Percentiles rank a stretch among this genome's conserved stretches.
phyloP scores from a whole-genome alignment of 2,113 vertebrate species.

The Girardinichthys multiradiatus region DNA sequence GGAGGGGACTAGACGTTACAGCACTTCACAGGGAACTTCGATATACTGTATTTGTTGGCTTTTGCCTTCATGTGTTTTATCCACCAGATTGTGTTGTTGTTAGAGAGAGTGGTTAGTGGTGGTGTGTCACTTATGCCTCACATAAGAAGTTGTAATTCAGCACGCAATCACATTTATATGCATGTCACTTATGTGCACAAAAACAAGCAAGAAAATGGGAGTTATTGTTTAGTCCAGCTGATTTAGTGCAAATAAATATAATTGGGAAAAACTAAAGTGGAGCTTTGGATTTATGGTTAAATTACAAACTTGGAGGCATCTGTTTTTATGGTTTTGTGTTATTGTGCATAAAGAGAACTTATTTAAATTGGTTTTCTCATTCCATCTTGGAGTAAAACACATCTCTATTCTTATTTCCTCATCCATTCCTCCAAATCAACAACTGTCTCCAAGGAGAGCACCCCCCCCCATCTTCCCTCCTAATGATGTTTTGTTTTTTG shows the following conservation, averaged over 20 bases:
- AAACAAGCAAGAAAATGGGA: slow-evolving; percentile 39
- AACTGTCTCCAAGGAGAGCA: slow-evolving; percentile 44
- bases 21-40: slow-evolving; percentile 65
- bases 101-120: slow-evolving; percentile 51
- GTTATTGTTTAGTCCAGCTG: slow-evolving; percentile 42
- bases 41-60: slow-evolving; percentile 58
- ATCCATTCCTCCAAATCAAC: slow-evolving; percentile 57
- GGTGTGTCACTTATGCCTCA: slow-evolving; percentile 53
- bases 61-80: slow-evolving; percentile 58
- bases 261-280: slow-evolving; percentile 48
- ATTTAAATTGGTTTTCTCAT: slow-evolving; percentile 47
- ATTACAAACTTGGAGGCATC: slow-evolving; percentile 44
- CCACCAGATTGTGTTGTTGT: slow-evolving; percentile 45
- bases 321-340: slow-evolving; percentile 47
- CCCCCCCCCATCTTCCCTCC: slow-evolving; percentile 29
- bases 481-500: slow-evolving; percentile 9
- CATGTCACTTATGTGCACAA: slow-evolving; percentile 34
- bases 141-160: slow-evolving; percentile 42
- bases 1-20: slow-evolving; percentile 61
- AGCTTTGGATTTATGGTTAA: slow-evolving; percentile 60
- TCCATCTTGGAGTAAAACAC: slow-evolving; percentile 40
- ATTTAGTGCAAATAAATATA: slow-evolving; percentile 46
- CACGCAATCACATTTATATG: slow-evolving; percentile 42
- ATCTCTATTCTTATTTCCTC: slow-evolving; percentile 32
- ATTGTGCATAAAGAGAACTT: slow-evolving; percentile 39